Evolutionary conservation across 1,140 invertebrate genomes (phyloP), one percentile per base, ranked within the genome.

Genomic region (Mercenaria mercenaria): DNA sequence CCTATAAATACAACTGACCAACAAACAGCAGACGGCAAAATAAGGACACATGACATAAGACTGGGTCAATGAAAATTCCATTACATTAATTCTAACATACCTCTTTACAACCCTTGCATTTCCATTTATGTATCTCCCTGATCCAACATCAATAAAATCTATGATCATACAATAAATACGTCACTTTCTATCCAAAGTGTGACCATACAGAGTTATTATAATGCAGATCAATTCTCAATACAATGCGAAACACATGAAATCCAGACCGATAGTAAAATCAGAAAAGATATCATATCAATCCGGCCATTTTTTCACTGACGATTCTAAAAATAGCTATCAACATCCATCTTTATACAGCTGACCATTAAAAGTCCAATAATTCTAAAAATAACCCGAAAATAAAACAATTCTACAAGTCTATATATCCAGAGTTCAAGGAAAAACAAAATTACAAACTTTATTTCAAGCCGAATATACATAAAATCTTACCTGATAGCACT

Each of bases 161-260:
- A 72, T 26, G 23, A 41, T 18, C 37, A 8, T 29, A 72, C 34
- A 72, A 72, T 39, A 39, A 37, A 72, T 32, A 72, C 67, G 34
- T 41, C 34, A 72, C 67, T 39, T 18, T 39, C 67, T 39, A 72
- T 72, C 67, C 34, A 41, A 37, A 39, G 67, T 72, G 67, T 72
- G 67, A 72, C 67, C 67, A 39, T 72, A 72, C 37, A 10, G 34
- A 72, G 67, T 10, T 23, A 72, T 72, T 72, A 72, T 72, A 72
- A 82, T 82, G 39, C 67, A 82, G 76, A 79, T 79, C 76, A 79
- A 79, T 79, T 79, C 76, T 79, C 29, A 29, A 52, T 79, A 79
- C 76, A 79, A 77, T 52, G 47, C 50, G 76, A 56, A 13, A 13
- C 26, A 50, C 26, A 37, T 34, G 32, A 79, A 56, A 79, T 29